Percentiles rank a stretch among this genome's conserved stretches.
Evolutionary conservation across 2,888 invertebrate species (phyloP).

Genomic region (Drosophila heteroneura): DNA sequence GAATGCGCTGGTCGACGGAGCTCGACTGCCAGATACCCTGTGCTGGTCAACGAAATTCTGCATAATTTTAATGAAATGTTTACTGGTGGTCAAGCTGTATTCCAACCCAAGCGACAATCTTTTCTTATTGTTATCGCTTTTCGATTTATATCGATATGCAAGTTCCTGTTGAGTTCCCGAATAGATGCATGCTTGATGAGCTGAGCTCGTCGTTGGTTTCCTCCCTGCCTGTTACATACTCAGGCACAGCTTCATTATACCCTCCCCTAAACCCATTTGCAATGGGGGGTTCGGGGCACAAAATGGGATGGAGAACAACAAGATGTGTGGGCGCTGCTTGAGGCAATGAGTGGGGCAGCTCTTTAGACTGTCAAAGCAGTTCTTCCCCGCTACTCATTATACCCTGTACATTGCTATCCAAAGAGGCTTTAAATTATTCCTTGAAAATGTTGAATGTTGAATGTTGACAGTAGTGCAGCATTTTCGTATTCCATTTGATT

Average conservation of each 20-base stretch:
- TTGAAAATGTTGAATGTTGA: not conserved
- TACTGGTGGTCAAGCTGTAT: not conserved
- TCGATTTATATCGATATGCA: not conserved
- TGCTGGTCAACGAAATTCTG: not conserved
- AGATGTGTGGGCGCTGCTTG: slow-evolving; percentile 54
- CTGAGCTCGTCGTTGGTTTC: not conserved
- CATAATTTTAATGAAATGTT: not conserved
- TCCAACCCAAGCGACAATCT: not conserved
- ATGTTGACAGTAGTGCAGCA: not conserved
- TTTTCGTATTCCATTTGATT: not conserved
- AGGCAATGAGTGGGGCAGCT: slow-evolving; percentile 35
- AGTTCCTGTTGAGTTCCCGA: not conserved
- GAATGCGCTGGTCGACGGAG: not conserved
- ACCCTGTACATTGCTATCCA: slow-evolving; percentile 1
- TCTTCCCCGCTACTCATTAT: not conserved
- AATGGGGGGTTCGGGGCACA: not conserved
- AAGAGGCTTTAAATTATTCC: not conserved
- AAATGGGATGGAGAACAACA: slow-evolving; percentile 11
- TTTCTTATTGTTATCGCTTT: not conserved
- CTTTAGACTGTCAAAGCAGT: not conserved
- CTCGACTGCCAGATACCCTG: not conserved
- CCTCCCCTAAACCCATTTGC: not conserved
- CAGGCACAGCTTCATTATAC: not conserved
- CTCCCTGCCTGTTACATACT: not conserved
- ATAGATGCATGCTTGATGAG: not conserved